phyloP scores from a whole-genome alignment of 2,113 vertebrate genomes.

The Petaurus breviceps region DNA sequence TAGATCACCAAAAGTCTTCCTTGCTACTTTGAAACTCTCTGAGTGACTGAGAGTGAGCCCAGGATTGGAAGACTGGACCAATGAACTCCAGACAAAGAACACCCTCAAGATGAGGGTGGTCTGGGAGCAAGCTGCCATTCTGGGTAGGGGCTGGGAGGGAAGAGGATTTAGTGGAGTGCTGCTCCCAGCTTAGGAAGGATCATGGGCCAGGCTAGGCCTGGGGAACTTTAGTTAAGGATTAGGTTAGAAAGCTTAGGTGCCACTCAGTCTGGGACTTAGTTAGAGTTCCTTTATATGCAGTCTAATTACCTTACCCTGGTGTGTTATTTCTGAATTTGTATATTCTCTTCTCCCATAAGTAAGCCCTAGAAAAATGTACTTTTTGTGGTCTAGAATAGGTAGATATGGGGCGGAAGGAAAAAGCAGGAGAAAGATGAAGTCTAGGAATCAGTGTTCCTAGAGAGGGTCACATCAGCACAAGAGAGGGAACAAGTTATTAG shows the following conservation, averaged over 20 bases:
- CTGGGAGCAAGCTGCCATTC: neutral
- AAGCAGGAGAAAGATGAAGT: neutral
- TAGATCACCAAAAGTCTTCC: neutral
- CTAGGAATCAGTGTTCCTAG: neutral
- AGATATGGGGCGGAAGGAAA: neutral
- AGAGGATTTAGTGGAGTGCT: neutral
- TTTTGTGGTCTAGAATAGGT: neutral
- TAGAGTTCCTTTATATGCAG: neutral
- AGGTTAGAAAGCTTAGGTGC: constrained; percentile 1
- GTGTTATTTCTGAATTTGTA: neutral
- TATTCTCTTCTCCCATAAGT: neutral
- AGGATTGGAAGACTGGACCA: neutral
- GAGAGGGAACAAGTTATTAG: neutral
- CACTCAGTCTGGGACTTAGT: neutral
- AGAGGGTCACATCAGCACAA: neutral
- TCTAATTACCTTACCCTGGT: neutral
- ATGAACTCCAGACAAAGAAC: neutral
- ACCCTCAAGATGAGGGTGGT: neutral
- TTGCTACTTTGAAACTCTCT: neutral
- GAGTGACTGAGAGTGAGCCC: neutral
- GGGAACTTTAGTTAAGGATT: neutral
- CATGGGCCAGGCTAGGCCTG: neutral
- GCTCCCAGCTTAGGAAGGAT: constrained; percentile 1
- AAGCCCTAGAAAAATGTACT: neutral
- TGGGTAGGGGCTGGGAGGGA: neutral